Evolutionary conservation across 2,797 vertebrate species (phyloP), one percentile per base, ranked within the genome.

Genomic region (Argyrosomus regius): DNA sequence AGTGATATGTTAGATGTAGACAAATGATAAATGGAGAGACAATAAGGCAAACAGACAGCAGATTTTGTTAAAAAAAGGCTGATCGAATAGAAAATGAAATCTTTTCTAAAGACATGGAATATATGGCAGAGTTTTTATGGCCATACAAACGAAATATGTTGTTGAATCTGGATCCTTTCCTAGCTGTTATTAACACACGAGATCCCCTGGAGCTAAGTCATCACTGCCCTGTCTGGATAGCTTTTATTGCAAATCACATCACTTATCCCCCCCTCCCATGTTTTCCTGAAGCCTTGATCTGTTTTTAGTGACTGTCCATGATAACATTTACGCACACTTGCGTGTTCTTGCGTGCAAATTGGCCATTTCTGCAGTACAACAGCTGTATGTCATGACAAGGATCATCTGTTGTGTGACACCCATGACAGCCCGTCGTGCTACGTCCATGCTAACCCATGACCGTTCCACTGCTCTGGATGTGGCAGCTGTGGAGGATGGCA

Each of bases 331-430:
- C 11, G 17, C 22, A 13, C 72, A 31, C 63, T 82, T 72, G 53
- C n/a, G 18, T 76, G 52, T 53, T 64, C 43, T 62, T 52, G 62
- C 53, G 22, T 85, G 80, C 75, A 70, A 75, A 77, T 77, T 6
- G 43, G 24, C 68, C 48, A 17, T 81, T 77, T 83, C 73, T 88
- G 76, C 72, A 39, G 63, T 2, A 5, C 63, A 84, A 60, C 87
- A 90, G 89, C 87, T 88, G 82, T 88, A 69, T 84, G 85, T 77
- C 86, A 72, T 78, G 77, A 85, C 71, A 71, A 57, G 84, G 78
- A 87, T 90, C 88, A 78, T 81, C 70, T 90, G 84, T 76, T 85
- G 81, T 72, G 78, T 75, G 86, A 91, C 83, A 80, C 72, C 82
- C 74, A 45, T 85, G 86, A 79, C 82, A 85, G 85, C 72, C 69